Percentiles rank a stretch among this genome's conserved stretches.
Conservation (phyloP, 2,113 vertebrate genomes). For the Sorex araneus region DNA sequence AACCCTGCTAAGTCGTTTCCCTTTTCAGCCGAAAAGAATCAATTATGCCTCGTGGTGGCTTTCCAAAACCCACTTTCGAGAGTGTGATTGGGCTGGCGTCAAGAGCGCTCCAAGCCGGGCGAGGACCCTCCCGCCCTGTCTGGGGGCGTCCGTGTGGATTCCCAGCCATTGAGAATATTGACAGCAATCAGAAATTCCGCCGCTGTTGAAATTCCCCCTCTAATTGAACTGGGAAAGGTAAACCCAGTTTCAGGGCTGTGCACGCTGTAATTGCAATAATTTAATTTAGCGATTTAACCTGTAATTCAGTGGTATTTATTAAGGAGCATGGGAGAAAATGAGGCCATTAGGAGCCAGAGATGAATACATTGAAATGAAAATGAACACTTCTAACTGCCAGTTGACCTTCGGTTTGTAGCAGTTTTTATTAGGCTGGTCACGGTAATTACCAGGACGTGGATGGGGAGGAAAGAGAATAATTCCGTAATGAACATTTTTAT, state of each 20-base stretch:
- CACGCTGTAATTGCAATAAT: constrained; percentile 98
- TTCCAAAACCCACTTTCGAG: constrained; percentile 85
- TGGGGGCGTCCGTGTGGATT: constrained; percentile 79
- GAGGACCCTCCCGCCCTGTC: constrained; percentile 79
- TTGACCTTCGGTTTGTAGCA: constrained; percentile 99
- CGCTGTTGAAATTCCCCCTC: constrained; percentile 91
- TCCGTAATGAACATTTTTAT: constrained; percentile 98
- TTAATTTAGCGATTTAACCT: constrained; percentile 99
- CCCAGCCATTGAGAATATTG: constrained; percentile 88
- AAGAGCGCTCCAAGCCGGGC: constrained; percentile 78
- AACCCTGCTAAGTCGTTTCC: constrained; percentile 84
- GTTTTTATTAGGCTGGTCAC: constrained; percentile 96
- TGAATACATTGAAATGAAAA: constrained; percentile 99
- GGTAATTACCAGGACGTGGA: constrained; percentile 98
- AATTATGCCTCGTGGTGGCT: constrained; percentile 83
- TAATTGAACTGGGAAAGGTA: constrained; percentile 97
- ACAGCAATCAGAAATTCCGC: constrained; percentile 91
- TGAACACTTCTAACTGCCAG: constrained; percentile 99
- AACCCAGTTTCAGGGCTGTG: constrained; percentile 93
- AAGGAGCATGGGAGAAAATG: constrained; percentile 98
- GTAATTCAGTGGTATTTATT: constrained; percentile 99
- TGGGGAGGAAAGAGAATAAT: constrained; percentile 97
- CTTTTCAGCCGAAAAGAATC: constrained; percentile 86
- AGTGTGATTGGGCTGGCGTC: constrained; percentile 84
- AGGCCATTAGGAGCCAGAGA: constrained; percentile 98